phyloP scores from a whole-genome alignment of 2,888 invertebrate genomes.

The Lamproptera curius region DNA sequence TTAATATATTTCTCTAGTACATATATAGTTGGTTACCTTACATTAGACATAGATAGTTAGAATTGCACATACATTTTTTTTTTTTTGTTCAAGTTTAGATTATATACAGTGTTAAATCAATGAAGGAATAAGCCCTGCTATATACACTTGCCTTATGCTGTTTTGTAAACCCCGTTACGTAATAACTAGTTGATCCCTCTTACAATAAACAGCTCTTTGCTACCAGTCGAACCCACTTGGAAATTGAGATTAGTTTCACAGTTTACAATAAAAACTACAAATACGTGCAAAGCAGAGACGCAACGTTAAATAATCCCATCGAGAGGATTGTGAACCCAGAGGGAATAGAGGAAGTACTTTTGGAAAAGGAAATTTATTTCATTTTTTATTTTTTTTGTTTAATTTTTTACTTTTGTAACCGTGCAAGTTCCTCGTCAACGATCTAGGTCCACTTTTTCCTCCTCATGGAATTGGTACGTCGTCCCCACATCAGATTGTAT shows the following conservation, averaged over 20 bases:
- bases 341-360: slow-evolving; percentile 5
- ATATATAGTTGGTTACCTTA: background rate
- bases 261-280: slow-evolving; percentile 26
- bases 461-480: slow-evolving; percentile 87
- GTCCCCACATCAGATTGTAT: slow-evolving; percentile 96
- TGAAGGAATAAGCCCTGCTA: slow-evolving; percentile 40
- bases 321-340: slow-evolving; percentile 29
- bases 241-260: slow-evolving; percentile 25
- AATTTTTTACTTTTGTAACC: slow-evolving; percentile 15
- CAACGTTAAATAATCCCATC: slow-evolving; percentile 44
- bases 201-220: slow-evolving; percentile 62
- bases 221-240: slow-evolving; percentile 37
- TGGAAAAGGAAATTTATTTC: slow-evolving; percentile 28
- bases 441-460: slow-evolving; percentile 84
- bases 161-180: slow-evolving; percentile 49
- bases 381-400: background rate
- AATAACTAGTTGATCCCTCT: slow-evolving; percentile 75
- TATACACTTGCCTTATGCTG: slow-evolving; percentile 47
- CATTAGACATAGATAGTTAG: slow-evolving; percentile 1
- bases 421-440: slow-evolving; percentile 19
- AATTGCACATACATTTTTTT: background rate
- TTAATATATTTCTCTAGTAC: slow-evolving; percentile 17
- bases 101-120: slow-evolving; percentile 36
- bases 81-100: slow-evolving; percentile 5
- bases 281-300: slow-evolving; percentile 50